A percentile compares a stretch with the other conserved stretches of the same genome.
Evolutionary conservation across 2,113 vertebrate species (phyloP).

Genomic region (Balaenoptera acutorostrata): DNA sequence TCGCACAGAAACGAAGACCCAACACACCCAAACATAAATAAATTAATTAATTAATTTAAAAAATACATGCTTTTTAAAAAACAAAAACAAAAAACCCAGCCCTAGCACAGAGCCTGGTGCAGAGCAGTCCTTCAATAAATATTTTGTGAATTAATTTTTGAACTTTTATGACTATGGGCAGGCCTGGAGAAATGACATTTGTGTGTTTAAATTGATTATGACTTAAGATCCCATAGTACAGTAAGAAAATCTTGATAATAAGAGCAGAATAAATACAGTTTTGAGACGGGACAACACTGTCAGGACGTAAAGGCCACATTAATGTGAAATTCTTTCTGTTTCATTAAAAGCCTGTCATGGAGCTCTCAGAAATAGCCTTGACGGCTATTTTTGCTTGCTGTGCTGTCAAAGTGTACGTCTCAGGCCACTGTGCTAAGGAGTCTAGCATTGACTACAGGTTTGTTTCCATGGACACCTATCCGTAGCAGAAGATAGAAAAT

Average conservation of each 20-base stretch:
- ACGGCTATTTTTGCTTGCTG: not conserved
- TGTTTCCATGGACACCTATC: slow-evolving; percentile 27
- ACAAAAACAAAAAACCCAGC: not conserved
- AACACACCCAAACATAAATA: no score
- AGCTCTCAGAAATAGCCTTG: not conserved
- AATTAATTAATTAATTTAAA: no score
- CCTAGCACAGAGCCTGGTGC: not conserved
- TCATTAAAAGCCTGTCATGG: not conserved
- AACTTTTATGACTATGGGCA: not conserved
- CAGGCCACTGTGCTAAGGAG: not conserved
- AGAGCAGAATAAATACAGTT: not conserved
- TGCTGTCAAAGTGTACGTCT: not conserved
- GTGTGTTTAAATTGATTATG: not conserved
- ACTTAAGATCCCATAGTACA: not conserved
- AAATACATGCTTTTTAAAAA: no score
- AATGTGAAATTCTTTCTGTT: not conserved
- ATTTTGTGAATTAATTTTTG: not conserved
- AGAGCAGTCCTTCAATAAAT: not conserved
- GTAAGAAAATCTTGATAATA: not conserved
- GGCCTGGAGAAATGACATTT: not conserved
- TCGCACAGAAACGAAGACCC: no score
- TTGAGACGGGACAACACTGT: not conserved
- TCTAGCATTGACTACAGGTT: not conserved
- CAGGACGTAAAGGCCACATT: not conserved
- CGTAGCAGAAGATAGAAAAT: not conserved